Evolutionary conservation across 1,140 invertebrate species (phyloP).

Genomic region (Halictus rubicundus): DNA sequence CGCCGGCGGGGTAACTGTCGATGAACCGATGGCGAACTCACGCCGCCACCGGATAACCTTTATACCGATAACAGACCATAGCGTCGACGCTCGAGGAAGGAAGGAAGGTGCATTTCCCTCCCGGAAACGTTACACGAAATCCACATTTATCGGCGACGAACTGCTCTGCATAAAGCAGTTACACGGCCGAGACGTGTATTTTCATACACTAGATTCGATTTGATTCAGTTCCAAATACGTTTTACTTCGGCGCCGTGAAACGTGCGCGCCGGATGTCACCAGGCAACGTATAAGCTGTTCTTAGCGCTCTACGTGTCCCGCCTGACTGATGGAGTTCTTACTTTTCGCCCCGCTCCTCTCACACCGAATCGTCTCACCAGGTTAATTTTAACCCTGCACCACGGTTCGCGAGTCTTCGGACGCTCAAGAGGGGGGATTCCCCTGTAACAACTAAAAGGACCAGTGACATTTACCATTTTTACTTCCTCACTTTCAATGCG

Average conservation of each 20-base stretch:
- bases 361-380: no score
- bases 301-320: background rate
- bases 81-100: no score
- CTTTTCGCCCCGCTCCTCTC: no score
- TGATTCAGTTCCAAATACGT: slow-evolving; percentile 8
- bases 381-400: no score
- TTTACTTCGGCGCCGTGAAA: background rate
- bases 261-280: background rate
- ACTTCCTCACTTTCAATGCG: no score
- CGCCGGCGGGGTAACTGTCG: background rate
- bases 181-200: background rate
- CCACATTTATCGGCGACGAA: slow-evolving; percentile 13
- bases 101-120: slow-evolving; percentile 9
- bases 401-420: no score
- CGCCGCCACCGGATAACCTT: slow-evolving; percentile 12
- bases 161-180: slow-evolving; percentile 14
- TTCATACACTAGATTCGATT: background rate
- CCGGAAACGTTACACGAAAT: slow-evolving; percentile 12
- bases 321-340: no score
- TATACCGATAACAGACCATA: slow-evolving; percentile 32
- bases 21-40: background rate
- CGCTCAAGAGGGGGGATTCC: no score
- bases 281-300: background rate
- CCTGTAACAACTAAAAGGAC: no score
- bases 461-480: no score